Base-by-base conservation (phyloP, 1,140 invertebrate species). In the Euwallacea fornicatus region DNA sequence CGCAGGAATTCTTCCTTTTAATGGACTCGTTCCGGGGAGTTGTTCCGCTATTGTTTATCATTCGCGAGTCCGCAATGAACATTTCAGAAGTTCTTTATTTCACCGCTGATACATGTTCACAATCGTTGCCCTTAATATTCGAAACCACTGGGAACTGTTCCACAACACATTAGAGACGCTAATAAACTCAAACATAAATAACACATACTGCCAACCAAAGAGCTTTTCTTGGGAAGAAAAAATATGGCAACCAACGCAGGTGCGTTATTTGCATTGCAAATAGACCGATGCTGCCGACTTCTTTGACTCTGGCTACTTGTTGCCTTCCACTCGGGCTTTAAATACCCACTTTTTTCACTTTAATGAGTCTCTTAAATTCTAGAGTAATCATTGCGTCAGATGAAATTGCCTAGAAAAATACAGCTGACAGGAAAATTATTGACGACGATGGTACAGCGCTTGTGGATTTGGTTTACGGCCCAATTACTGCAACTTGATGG, bases 151-250 rank as follows among this genome's bases (percentile, higher is more conserved):
- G 7, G 47, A 50, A 64, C 62, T 21, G 62, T 58, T 66, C 53
- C 65, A 41, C 65, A 15, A 66, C 15, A 58, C 65, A 59, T 66
- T 66, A 66, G 61, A 74, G 71, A 76, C 75, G 74, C 74, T 76
- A 77, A 76, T 76, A 76, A 77, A 77, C 74, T 73, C 73, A 73
- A 74, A 74, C 74, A 74, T 77, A 77, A 77, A 77, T 77, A 77
- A 77, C 71, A 74, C 66, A 74, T 73, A 74, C 71, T 54, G 54
- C 54, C 72, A 74, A 74, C 71, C 69, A 21, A 59, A 59, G 56
- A 42, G 42, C 60, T 60, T 61, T 62, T 56, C 73, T 74, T 73
- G 71, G 16, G 9, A 74, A 73, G 73, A 76, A 77, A 77, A 77
- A 77, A 50, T 50, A 33, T 77, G 74, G 64, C 70, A 76, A 74